Percentiles rank a stretch among this genome's conserved stretches.
Evolutionary conservation across 2,797 vertebrate genomes (phyloP).

Genomic region (Pempheris klunzingeri): DNA sequence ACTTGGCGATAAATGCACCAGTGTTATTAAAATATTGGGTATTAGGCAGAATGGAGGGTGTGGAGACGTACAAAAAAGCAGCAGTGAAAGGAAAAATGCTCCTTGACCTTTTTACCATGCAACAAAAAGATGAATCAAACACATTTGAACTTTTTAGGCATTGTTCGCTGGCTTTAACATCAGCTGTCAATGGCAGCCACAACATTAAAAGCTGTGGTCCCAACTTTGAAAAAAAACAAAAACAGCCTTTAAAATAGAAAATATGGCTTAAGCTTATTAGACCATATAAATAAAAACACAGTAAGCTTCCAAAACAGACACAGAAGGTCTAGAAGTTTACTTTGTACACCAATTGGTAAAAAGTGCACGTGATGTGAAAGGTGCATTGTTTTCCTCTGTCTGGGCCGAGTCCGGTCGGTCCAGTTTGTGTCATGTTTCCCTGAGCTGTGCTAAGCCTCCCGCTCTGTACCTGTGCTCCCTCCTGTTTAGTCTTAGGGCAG

Average conservation of each 20-base stretch:
- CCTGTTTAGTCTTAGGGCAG: conserved; percentile 76
- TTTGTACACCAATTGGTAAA: neutral
- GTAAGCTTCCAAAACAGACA: neutral
- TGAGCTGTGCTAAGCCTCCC: conserved; percentile 34
- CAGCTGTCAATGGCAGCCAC: conserved; percentile 25
- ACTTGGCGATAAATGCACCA: conserved; percentile 46
- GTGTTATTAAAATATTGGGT: conserved; percentile 61
- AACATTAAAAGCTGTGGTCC: conserved; percentile 32
- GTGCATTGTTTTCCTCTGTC: neutral
- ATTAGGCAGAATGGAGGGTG: conserved; percentile 39
- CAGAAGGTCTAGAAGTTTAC: neutral
- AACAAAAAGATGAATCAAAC: conserved; percentile 63
- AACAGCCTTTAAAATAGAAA: conserved; percentile 2
- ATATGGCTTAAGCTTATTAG: conserved; percentile 29
- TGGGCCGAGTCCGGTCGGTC: conserved; percentile 32
- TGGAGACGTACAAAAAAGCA: conserved; percentile 38
- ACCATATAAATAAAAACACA: neutral
- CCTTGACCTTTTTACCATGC: conserved; percentile 68
- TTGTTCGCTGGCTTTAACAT: conserved; percentile 59
- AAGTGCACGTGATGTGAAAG: neutral
- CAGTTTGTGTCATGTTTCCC: conserved; percentile 24
- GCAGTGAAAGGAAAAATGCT: conserved; percentile 59
- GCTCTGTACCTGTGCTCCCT: conserved; percentile 55
- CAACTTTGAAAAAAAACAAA: neutral
- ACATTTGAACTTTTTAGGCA: conserved; percentile 47